These are phyloP conservation scores for Hirtodrosophila alboralis DNA, from an alignment of 2,888 invertebrate species.

Conservation along the genomic window DNA sequence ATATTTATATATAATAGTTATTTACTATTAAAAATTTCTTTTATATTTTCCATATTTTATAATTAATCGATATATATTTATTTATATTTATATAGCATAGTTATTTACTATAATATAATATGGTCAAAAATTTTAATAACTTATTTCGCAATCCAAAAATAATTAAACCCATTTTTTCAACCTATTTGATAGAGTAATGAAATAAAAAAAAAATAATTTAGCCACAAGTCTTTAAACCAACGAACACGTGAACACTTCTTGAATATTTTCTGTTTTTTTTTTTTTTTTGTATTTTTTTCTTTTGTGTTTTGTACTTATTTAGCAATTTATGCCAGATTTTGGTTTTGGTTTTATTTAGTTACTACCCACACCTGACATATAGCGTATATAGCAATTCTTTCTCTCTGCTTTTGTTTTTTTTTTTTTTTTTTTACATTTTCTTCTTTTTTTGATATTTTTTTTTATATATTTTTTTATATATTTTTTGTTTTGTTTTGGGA, in stretches of 20 bases:
- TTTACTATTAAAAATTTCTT: no score
- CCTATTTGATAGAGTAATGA: no score
- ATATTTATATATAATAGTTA: no score
- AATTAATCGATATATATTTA: no score
- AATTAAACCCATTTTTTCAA: no score
- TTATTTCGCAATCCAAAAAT: no score
- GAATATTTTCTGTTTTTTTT: not conserved
- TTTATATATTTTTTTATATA: conserved; percentile 4
- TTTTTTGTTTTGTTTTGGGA: conserved; percentile 21
- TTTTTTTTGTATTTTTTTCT: conserved; percentile 1
- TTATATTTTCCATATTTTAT: no score
- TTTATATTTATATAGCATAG: no score
- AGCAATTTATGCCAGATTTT: conserved; percentile 40
- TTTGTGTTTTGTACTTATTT: conserved; percentile 24
- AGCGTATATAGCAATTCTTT: conserved; percentile 22
- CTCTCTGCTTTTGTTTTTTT: conserved; percentile 6
- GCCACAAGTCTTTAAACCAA: no score
- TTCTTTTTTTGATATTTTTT: conserved; percentile 7
- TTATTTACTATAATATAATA: no score
- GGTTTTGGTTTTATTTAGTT: conserved; percentile 18
- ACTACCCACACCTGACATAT: conserved; percentile 46
- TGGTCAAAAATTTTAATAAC: no score
- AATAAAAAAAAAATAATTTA: no score
- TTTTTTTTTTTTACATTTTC: conserved; percentile 7
- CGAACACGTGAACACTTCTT: conserved; percentile 20